phyloP scores from a whole-genome alignment of 2,113 vertebrate genomes.

The Daubentonia madagascariensis region DNA sequence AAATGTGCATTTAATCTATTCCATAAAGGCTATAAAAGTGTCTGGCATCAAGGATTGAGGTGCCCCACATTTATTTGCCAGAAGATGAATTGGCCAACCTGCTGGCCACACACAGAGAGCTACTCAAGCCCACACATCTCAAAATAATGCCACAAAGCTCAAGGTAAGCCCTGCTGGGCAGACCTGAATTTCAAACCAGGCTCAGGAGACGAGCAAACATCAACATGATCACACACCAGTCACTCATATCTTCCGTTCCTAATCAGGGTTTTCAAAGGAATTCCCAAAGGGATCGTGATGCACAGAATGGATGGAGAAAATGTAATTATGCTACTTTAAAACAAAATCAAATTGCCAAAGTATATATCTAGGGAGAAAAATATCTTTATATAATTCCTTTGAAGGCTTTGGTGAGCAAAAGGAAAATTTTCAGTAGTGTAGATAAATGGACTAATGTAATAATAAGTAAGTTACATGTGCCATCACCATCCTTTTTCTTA shows the following conservation, averaged over 20 bases:
- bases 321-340: slow-evolving; percentile 75
- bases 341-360: slow-evolving; percentile 67
- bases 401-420: slow-evolving; percentile 55
- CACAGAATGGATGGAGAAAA: slow-evolving; percentile 76
- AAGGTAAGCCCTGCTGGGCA: slow-evolving; percentile 69
- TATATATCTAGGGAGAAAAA: slow-evolving; percentile 42
- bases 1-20: background rate
- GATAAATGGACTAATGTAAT: slow-evolving; percentile 50
- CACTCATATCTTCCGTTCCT: slow-evolving; percentile 76
- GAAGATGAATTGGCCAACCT: slow-evolving; percentile 66
- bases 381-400: slow-evolving; percentile 49
- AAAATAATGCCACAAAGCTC: slow-evolving; percentile 66
- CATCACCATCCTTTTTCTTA: background rate
- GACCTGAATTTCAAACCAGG: slow-evolving; percentile 75
- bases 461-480: background rate
- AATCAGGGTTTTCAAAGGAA: slow-evolving; percentile 83
- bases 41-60: slow-evolving; percentile 61
- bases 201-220: slow-evolving; percentile 73
- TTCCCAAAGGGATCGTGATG: slow-evolving; percentile 75
- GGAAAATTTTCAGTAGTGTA: background rate
- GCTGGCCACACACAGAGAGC: slow-evolving; percentile 41
- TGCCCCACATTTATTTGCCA: slow-evolving; percentile 53
- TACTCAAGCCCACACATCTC: slow-evolving; percentile 59
- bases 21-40: slow-evolving; percentile 3
- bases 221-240: slow-evolving; percentile 73